Conservation (phyloP, 2,888 invertebrate species). For the Tubiluchus corallicola region DNA sequence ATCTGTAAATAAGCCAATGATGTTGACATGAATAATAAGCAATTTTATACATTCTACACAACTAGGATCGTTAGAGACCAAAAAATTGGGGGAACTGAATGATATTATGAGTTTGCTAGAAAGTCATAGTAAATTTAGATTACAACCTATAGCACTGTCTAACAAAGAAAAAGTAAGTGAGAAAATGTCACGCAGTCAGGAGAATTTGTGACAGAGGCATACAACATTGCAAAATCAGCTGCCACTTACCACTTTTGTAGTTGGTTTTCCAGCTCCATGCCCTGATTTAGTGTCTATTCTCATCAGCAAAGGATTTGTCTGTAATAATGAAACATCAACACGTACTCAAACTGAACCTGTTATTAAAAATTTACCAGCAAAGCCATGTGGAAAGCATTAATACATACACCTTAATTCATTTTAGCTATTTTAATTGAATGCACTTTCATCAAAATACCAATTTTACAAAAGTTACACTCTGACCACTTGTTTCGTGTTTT, state of each 20-base stretch:
- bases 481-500: too few species aligned
- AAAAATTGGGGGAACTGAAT: conserved; percentile 1
- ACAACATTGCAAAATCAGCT: too few species aligned
- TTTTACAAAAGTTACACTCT: background rate
- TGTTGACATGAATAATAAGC: background rate
- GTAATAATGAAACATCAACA: conserved; percentile 15
- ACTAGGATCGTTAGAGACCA: background rate
- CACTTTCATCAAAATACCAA: background rate
- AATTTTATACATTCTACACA: background rate
- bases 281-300: conserved; percentile 87
- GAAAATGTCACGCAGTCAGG: too few species aligned
- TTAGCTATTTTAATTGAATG: conserved; percentile 13
- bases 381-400: too few species aligned
- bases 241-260: conserved; percentile 59
- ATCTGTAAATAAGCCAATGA: conserved; percentile 41
- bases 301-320: conserved; percentile 67
- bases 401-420: too few species aligned
- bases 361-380: too few species aligned
- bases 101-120: background rate
- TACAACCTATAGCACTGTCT: too few species aligned
- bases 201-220: too few species aligned
- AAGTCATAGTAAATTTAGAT: too few species aligned
- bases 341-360: too few species aligned
- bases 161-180: too few species aligned
- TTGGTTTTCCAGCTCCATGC: conserved; percentile 92